Evolutionary conservation across 2,888 invertebrate genomes (phyloP), one percentile per base, ranked within the genome.

Genomic region (Julus scanicus): DNA sequence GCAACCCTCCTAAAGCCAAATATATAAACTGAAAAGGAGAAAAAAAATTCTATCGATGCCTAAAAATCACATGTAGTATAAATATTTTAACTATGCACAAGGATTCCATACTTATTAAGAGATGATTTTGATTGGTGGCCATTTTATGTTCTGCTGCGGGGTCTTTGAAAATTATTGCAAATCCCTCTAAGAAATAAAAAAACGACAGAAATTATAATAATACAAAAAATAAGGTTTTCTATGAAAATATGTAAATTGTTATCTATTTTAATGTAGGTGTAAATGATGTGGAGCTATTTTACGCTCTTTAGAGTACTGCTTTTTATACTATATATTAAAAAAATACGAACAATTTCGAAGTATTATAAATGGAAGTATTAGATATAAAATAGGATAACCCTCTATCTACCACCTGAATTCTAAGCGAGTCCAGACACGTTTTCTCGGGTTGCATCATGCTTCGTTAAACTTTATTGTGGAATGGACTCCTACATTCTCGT

Each of bases 211-310:
- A 63, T 63, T 63, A 63, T 63, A 53, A 53, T 53, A 53, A 53
- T 63, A 63, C 5, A n/a, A 20, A 53, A 53, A 53, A 53, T 53
- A 63, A 63, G 63, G 63, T 63, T 63, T 63, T 63, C 63, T 63
- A 63, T 63, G 63, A 63, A 63, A 63, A 63, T 63, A n/a, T 63
- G 63, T 63, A 63, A 63, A 63, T 63, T 63, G 63, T 63, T 63
- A 63, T 63, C 63, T 63, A 63, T 63, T 63, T 63, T 63, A 63
- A 63, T 20, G 63, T 63, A 63, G 63, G 63, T 63, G 63, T 63
- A 63, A n/a, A 63, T 63, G 63, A 63, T n/a, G 63, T 20, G 63
- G 63, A 63, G 63, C 63, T 63, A 63, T 63, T 63, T 63, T 63
- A 20, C 6, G 63, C 63, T 63, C 63, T n/a, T 9, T 63, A 63